phyloP scores from a whole-genome alignment of 2,888 invertebrate species.

The Phalera bucephala region DNA sequence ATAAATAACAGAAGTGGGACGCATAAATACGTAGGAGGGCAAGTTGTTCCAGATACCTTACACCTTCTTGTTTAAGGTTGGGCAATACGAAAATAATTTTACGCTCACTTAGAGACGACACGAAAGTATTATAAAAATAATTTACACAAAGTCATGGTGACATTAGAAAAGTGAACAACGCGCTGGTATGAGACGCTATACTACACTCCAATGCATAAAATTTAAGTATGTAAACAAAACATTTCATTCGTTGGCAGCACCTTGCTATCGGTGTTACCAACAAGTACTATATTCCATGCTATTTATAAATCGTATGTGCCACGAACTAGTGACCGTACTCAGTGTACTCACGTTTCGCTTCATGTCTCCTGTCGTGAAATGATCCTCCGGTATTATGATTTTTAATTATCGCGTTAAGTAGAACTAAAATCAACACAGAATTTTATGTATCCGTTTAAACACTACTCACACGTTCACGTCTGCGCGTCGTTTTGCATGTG shows the following conservation, averaged over 20 bases:
- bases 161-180: slow-evolving; percentile 9
- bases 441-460: slow-evolving; percentile 54
- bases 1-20: slow-evolving; percentile 56
- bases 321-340: slow-evolving; percentile 49
- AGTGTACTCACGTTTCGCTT: slow-evolving; percentile 80
- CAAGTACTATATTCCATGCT: slow-evolving; percentile 37
- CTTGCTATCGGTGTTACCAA: slow-evolving; percentile 45
- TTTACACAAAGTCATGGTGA: slow-evolving; percentile 4
- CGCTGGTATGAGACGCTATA: slow-evolving; percentile 8
- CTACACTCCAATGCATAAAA: slow-evolving; percentile 20
- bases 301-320: slow-evolving; percentile 40
- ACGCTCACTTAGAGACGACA: not conserved
- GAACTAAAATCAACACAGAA: slow-evolving; percentile 40
- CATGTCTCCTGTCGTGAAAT: slow-evolving; percentile 55
- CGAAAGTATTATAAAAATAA: not conserved
- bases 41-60: slow-evolving; percentile 47
- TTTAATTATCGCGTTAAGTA: slow-evolving; percentile 30
- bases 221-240: slow-evolving; percentile 55
- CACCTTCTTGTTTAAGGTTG: slow-evolving; percentile 27
- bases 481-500: slow-evolving; percentile 58
- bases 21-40: slow-evolving; percentile 50
- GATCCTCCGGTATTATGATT: slow-evolving; percentile 26
- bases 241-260: slow-evolving; percentile 51
- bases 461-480: slow-evolving; percentile 59
- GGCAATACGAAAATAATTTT: slow-evolving; percentile 21